These are phyloP conservation scores for Platyura marginata DNA, from an alignment of 1,140 invertebrate genomes.

Conservation along the genomic window DNA sequence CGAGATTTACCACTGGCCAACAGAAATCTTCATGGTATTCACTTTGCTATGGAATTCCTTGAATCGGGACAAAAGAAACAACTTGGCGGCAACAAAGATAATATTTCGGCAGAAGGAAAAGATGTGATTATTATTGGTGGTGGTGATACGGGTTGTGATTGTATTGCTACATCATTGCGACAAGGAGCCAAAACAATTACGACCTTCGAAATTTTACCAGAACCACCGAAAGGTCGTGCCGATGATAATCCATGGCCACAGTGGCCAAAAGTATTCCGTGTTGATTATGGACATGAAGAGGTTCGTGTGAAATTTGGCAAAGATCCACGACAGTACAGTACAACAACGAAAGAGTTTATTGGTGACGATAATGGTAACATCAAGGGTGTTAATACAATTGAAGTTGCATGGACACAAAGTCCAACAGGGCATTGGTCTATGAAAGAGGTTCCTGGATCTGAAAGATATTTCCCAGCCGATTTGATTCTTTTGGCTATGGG, in stretches of 20 bases:
- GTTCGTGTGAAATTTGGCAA: constrained; percentile 77
- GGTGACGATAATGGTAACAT: constrained; percentile 83
- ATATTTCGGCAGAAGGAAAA: constrained; percentile 75
- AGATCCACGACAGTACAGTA: constrained; percentile 87
- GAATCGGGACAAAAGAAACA: constrained; percentile 96
- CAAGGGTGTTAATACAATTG: constrained; percentile 70
- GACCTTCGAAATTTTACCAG: constrained; percentile 93
- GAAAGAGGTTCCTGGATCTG: constrained; percentile 67
- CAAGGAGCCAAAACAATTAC: constrained; percentile 94
- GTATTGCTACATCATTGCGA: constrained; percentile 91
- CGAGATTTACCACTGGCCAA: constrained; percentile 76
- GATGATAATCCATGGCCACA: constrained; percentile 96
- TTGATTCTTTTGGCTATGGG: constrained; percentile 95
- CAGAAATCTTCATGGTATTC: constrained; percentile 66
- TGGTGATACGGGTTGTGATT: constrained; percentile 98
- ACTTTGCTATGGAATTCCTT: constrained; percentile 96
- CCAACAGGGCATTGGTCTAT: constrained; percentile 87
- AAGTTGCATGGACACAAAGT: constrained; percentile 88
- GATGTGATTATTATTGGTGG: constrained; percentile 95
- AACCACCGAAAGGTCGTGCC: constrained; percentile 61
- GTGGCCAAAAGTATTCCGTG: constrained; percentile 88
- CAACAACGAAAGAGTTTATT: constrained; percentile 87
- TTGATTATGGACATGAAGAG: constrained; percentile 98
- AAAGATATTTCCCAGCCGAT: constrained; percentile 74
- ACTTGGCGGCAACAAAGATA: constrained; percentile 39